Evolutionary conservation across 2,888 invertebrate genomes (phyloP), one percentile per base, ranked within the genome.

Genomic region (Aporophyla nigra): DNA sequence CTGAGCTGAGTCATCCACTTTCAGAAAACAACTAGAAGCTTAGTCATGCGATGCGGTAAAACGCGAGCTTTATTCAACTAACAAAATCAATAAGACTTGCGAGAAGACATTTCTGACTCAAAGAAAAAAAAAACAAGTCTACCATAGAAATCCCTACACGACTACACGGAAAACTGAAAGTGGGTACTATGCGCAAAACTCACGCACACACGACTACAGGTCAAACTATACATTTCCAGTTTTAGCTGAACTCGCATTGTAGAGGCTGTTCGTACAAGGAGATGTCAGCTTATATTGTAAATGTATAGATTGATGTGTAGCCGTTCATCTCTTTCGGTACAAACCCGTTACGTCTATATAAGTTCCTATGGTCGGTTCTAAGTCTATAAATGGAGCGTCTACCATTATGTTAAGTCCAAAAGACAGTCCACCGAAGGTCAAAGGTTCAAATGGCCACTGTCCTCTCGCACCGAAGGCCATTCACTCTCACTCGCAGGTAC

Each of bases 401-500:
- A 62, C 40, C 9, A 66, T 62, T 72, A 74, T 54, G 46, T 46
- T 40, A 40, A 75, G 56, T 69, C 73, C 53, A 77, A 70, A 74
- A 86, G 61, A 75, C 46, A 78, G 83, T 72, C 10, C 33, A 24
- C 59, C 27, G 72, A 76, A 86, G 86, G 86, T 83, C 73, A 86
- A 71, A 80, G 54, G 73, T 65, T 72, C 71, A 67, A 46, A 74
- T 69, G 71, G 33, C 77, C 82, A 75, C 76, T 84, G 88, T 90
- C 87, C 84, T 91, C 90, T 88, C 84, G 62, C 76, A 66, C 19
- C 76, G 86, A 91, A 91, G 89, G 92, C 89, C 85, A 74, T 58
- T 84, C 87, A 90, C 88, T 91, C 88, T 91, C 88, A 88, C 90
- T 86, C 53, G 56, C 10, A n/a, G 9, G 83, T 90, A 91, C 71